Conservation (phyloP, 2,113 vertebrate species). For the Salvator merianae region DNA sequence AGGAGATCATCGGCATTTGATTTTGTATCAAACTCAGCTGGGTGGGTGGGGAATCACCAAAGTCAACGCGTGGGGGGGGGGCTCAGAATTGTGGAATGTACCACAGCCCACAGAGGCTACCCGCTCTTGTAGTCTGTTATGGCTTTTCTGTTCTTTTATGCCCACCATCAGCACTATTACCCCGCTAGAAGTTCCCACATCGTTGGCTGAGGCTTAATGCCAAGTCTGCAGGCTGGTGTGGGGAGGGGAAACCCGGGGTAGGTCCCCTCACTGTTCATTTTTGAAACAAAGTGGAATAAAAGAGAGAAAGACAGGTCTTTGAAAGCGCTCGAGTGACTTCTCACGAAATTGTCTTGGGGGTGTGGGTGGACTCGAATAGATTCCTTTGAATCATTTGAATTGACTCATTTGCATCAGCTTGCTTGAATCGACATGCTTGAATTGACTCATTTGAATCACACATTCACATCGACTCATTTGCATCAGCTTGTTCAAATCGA, state of each 20-base stretch:
- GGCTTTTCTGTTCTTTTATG: background rate
- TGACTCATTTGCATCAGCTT: too few species aligned
- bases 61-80: background rate
- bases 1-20: background rate
- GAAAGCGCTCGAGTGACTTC: constrained; percentile 65
- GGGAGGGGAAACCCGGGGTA: rapidly evolving
- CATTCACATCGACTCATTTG: too few species aligned
- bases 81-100: too few species aligned
- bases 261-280: constrained; percentile 2
- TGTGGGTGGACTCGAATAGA: too few species aligned
- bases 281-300: constrained; percentile 60
- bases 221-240: background rate
- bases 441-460: too few species aligned
- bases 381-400: too few species aligned
- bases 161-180: background rate
- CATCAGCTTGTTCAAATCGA: too few species aligned
- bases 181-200: background rate
- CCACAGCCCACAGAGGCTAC: background rate
- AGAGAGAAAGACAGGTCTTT: constrained; percentile 57
- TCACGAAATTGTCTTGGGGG: background rate
- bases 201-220: background rate
- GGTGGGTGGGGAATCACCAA: background rate
- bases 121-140: background rate
- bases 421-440: too few species aligned
- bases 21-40: background rate